phyloP scores from a whole-genome alignment of 2,888 invertebrate genomes.

The Plebejus melissa region DNA sequence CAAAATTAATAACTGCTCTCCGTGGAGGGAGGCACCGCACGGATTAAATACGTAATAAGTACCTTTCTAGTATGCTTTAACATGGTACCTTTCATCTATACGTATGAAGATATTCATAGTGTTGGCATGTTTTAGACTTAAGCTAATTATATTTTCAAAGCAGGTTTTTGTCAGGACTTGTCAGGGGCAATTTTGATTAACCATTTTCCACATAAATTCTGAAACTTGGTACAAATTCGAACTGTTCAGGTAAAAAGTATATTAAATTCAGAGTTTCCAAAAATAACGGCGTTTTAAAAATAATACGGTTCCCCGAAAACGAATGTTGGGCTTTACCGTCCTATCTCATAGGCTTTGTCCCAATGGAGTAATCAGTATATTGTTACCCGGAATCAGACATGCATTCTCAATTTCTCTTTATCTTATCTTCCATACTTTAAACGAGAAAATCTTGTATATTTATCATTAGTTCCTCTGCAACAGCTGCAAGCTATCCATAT shows the following conservation, averaged over 20 bases:
- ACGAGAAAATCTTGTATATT: background rate
- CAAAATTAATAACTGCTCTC: slow-evolving; percentile 16
- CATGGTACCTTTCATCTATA: background rate
- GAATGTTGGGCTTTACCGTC: slow-evolving; percentile 9
- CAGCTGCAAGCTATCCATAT: too few species aligned
- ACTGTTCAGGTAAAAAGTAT: background rate
- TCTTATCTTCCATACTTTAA: background rate
- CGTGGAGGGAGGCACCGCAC: background rate
- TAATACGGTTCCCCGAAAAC: slow-evolving; percentile 6
- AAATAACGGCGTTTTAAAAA: background rate
- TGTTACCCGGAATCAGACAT: background rate
- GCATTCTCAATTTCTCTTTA: background rate
- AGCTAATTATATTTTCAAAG: too few species aligned
- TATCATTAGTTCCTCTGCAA: too few species aligned
- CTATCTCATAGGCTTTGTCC: slow-evolving; percentile 18
- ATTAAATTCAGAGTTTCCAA: background rate
- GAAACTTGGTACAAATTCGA: background rate
- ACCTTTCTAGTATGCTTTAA: background rate
- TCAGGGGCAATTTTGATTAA: too few species aligned
- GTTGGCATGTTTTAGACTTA: too few species aligned
- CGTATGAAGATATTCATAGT: too few species aligned
- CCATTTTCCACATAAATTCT: background rate
- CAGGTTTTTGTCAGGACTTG: too few species aligned
- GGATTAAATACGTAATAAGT: slow-evolving; percentile 14
- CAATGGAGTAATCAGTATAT: slow-evolving; percentile 21